Base-by-base conservation (phyloP, 2,888 invertebrate genomes). In the Aphodius granarius region DNA sequence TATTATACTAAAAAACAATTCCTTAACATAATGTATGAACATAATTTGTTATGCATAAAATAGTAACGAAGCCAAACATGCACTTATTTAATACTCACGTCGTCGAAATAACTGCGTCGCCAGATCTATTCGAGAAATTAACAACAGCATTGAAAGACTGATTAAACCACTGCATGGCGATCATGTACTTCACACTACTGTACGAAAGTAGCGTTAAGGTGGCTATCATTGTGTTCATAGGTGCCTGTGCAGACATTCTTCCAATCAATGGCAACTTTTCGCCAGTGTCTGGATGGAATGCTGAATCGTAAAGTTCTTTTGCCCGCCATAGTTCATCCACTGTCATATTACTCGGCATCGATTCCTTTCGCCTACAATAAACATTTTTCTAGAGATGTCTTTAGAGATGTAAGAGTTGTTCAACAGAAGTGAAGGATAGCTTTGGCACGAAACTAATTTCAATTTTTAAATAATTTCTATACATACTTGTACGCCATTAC, bases 121-220 rank as follows among this genome's bases (percentile, higher is more conserved):
- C 96, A 76, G 95, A 94, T 73, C 99, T 91, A 87, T 99, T 99
- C 23, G 98, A 97, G 87, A 98, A 99, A 89, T 99, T 99, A 73
- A 99, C 99, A 19, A 97, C 86, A 0, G 99, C 99, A 87, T 99
- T 99, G 89, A 99, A 99, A 15, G 98, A 95, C 90, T 95, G 95
- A 88, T 95, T 95, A 82, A 93, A 88, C 95, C 95, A 95, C 86
- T 87, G 99, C 99, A 99, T 99, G 89, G 99, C 98, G 75, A 98
- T 89, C 6, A 97, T 97, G 3, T 96, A 96, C 3, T 94, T 92
- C 5, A 95, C 95, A 2, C 96, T 92, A 87, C 95, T 96, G 89
- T 99, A 98, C 89, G 98, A 99, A 9, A 97, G 94, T 89, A 99
- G 92, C 99, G 99, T 98, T 83, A 96, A 92, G 89, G 97, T 98